phyloP scores from a whole-genome alignment of 2,113 vertebrate species.

The Telmatochromis brichardi region DNA sequence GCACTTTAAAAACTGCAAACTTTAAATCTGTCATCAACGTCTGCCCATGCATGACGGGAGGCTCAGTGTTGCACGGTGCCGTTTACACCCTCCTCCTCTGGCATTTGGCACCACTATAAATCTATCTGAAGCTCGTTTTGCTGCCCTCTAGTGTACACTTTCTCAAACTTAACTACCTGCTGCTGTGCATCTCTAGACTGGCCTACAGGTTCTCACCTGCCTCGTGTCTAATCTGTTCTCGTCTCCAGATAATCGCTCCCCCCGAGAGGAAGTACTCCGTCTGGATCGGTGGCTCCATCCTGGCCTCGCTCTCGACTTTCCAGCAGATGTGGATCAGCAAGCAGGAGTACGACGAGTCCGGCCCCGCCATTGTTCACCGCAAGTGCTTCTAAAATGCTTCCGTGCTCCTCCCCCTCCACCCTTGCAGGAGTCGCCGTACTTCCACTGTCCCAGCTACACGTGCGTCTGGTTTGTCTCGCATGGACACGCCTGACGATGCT shows the following conservation, averaged over 20 bases:
- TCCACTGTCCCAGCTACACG: accelerated
- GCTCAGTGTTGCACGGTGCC: accelerated
- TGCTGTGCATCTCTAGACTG: accelerated
- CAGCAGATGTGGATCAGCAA: constrained; percentile 99
- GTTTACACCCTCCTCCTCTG: accelerated
- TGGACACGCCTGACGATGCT: not conserved
- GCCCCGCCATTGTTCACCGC: constrained; percentile 94
- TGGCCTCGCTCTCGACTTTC: constrained; percentile 95
- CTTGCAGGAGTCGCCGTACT: accelerated
- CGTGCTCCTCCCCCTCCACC: accelerated
- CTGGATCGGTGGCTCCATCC: constrained; percentile 96
- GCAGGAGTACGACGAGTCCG: constrained; percentile 94
- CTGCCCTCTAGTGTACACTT: not conserved
- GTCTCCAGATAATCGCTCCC: constrained; percentile 89
- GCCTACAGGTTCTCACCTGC: accelerated
- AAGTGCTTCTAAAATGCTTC: constrained; percentile 69
- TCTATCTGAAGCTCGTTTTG: accelerated
- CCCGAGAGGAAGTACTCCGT: constrained; percentile 97
- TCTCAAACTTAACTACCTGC: accelerated
- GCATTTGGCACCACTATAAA: accelerated
- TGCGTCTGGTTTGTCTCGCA: accelerated
- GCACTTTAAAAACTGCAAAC: not conserved
- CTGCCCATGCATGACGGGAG: accelerated
- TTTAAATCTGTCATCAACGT: not conserved
- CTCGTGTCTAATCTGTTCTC: not conserved